These are phyloP conservation scores for Lophius piscatorius DNA, from an alignment of 2,113 vertebrate species.

Conservation along the genomic window DNA sequence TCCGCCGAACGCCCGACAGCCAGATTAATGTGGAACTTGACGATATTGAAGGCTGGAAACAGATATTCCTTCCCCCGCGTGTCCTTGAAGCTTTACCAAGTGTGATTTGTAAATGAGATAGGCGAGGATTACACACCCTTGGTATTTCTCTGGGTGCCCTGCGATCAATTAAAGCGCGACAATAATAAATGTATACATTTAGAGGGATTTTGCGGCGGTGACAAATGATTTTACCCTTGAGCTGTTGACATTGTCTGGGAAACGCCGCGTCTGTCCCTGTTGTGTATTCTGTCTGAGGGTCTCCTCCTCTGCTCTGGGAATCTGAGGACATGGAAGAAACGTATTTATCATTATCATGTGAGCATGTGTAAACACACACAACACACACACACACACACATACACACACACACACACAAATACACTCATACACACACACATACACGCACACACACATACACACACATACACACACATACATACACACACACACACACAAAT, in stretches of 20 bases:
- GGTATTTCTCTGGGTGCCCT: constrained; percentile 79
- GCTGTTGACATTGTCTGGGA: constrained; percentile 83
- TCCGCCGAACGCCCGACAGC: constrained; percentile 5
- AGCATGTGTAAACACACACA: no score
- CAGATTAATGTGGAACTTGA: constrained; percentile 51
- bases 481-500: no score
- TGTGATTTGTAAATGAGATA: constrained; percentile 83
- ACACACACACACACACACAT: no score
- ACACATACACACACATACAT: no score
- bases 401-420: no score
- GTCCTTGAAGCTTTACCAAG: constrained; percentile 76
- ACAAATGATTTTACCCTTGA: constrained; percentile 86
- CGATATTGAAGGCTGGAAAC: constrained; percentile 36
- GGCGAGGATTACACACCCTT: constrained; percentile 77
- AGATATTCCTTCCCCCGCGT: constrained; percentile 45
- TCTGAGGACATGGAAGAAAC: constrained; percentile 66
- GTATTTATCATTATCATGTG: constrained; percentile 75
- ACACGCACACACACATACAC: constrained; percentile 38
- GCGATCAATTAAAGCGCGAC: constrained; percentile 82
- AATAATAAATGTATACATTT: constrained; percentile 87
- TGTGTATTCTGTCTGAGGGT: constrained; percentile 79
- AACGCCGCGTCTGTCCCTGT: constrained; percentile 80
- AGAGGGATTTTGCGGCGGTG: constrained; percentile 76
- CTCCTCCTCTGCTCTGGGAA: constrained; percentile 79
- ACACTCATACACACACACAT: no score